phyloP scores from a whole-genome alignment of 2,888 invertebrate genomes.

The Spicauda simplicius region DNA sequence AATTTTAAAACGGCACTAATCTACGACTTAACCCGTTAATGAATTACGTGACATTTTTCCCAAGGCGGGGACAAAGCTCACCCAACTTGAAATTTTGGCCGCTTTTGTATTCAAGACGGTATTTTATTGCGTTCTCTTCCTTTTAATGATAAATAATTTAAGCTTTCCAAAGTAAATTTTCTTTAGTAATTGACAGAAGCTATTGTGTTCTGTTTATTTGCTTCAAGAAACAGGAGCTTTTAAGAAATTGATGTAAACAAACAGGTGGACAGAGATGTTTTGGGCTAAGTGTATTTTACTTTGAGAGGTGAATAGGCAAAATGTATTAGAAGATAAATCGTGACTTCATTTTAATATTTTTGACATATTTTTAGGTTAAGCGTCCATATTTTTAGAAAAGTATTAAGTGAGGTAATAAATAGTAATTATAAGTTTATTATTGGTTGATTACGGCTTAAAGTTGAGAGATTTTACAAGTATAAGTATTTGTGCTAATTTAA shows the following conservation, averaged over 20 bases:
- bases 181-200: conserved; percentile 28
- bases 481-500: too few species aligned
- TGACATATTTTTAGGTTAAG: not conserved
- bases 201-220: conserved; percentile 32
- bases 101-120: conserved; percentile 45
- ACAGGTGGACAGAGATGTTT: conserved; percentile 23
- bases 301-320: not conserved
- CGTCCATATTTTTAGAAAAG: not conserved
- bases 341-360: not conserved
- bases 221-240: conserved; percentile 22
- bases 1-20: conserved; percentile 38
- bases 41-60: conserved; percentile 59
- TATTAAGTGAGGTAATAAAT: too few species aligned
- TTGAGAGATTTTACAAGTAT: too few species aligned
- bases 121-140: conserved; percentile 40
- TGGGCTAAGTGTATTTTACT: not conserved
- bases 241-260: conserved; percentile 31
- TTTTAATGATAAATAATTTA: conserved; percentile 36
- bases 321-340: not conserved
- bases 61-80: conserved; percentile 52
- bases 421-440: too few species aligned
- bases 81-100: conserved; percentile 41
- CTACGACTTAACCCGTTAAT: conserved; percentile 54
- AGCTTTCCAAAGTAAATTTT: conserved; percentile 29
- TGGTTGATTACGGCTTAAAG: too few species aligned